Conservation (phyloP, 2,888 invertebrate species). For the Villa cingulata region DNA sequence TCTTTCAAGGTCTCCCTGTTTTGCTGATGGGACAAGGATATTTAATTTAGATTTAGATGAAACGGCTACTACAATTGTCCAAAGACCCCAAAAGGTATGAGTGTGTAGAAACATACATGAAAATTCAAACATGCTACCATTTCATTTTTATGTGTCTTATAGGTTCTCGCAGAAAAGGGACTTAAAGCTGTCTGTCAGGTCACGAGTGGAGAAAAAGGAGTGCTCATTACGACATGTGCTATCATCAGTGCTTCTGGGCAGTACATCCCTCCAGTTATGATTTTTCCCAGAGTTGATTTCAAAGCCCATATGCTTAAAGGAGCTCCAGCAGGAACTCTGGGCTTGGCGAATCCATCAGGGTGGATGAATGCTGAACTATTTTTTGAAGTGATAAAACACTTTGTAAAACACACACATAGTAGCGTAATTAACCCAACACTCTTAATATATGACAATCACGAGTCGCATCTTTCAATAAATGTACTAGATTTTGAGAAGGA, state of each 20-base stretch:
- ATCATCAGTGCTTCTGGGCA: slow-evolving; percentile 1
- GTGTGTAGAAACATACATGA: background rate
- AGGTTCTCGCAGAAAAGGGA: background rate
- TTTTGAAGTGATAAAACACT: slow-evolving; percentile 26
- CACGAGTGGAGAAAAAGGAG: background rate
- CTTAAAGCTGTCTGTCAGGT: background rate
- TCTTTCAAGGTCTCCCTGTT: background rate
- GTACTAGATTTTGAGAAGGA: too few species aligned
- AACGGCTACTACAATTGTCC: background rate
- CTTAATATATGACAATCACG: slow-evolving; percentile 27
- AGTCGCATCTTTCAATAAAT: too few species aligned
- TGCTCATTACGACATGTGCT: slow-evolving; percentile 1
- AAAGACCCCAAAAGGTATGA: background rate
- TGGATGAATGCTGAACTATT: slow-evolving; percentile 29
- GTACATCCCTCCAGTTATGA: slow-evolving; percentile 2
- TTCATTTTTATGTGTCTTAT: too few species aligned
- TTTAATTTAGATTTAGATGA: background rate
- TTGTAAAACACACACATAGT: slow-evolving; percentile 21
- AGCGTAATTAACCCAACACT: slow-evolving; percentile 20
- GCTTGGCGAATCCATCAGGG: slow-evolving; percentile 24
- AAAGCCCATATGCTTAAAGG: slow-evolving; percentile 4
- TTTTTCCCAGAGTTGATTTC: slow-evolving; percentile 2
- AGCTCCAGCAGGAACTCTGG: slow-evolving; percentile 23
- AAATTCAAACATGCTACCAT: too few species aligned
- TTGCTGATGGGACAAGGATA: background rate